A percentile compares a stretch with the other conserved stretches of the same genome.
Evolutionary conservation across 2,888 invertebrate genomes (phyloP).

Genomic region (Sclerodermus sp.): DNA sequence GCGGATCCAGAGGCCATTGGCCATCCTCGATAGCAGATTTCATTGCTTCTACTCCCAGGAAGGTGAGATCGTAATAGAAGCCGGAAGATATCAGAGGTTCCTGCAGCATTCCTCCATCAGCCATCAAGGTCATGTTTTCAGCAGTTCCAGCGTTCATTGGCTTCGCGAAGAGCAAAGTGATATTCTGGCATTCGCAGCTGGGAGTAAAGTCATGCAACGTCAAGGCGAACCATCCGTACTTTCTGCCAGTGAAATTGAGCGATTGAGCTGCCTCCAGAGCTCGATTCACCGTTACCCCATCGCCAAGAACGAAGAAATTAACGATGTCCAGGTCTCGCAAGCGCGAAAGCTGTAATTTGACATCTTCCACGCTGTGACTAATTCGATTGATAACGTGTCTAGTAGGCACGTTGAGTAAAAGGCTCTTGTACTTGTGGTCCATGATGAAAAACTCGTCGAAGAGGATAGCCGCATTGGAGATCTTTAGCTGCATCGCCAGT

Average conservation of each 20-base stretch:
- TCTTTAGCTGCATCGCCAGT: conserved; percentile 79
- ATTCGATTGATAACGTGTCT: conserved; percentile 81
- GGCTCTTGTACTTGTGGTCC: conserved; percentile 91
- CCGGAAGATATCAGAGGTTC: conserved; percentile 57
- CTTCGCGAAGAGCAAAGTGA: conserved; percentile 74
- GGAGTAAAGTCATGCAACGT: conserved; percentile 72
- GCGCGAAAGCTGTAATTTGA: conserved; percentile 70
- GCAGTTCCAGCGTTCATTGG: no score
- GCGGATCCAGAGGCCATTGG: conserved; percentile 74
- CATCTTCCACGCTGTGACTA: conserved; percentile 62
- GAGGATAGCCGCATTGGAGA: conserved; percentile 88
- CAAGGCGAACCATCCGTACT: conserved; percentile 86
- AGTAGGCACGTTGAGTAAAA: conserved; percentile 86
- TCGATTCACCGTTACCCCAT: conserved; percentile 69
- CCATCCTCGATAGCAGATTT: conserved; percentile 59
- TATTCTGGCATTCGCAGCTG: conserved; percentile 75
- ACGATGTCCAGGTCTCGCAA: conserved; percentile 82
- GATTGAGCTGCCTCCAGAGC: conserved; percentile 73
- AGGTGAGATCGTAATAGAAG: conserved; percentile 81
- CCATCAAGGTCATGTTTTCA: no score
- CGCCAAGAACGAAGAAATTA: conserved; percentile 85
- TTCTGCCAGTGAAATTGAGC: conserved; percentile 77
- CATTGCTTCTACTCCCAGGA: conserved; percentile 45
- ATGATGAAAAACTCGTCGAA: conserved; percentile 88
- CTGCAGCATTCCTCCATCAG: background rate